Percentiles rank a stretch among this genome's conserved stretches.
Evolutionary conservation across 23 tunicate genomes (phyloP).

Genomic region (Ciona savignyi): DNA sequence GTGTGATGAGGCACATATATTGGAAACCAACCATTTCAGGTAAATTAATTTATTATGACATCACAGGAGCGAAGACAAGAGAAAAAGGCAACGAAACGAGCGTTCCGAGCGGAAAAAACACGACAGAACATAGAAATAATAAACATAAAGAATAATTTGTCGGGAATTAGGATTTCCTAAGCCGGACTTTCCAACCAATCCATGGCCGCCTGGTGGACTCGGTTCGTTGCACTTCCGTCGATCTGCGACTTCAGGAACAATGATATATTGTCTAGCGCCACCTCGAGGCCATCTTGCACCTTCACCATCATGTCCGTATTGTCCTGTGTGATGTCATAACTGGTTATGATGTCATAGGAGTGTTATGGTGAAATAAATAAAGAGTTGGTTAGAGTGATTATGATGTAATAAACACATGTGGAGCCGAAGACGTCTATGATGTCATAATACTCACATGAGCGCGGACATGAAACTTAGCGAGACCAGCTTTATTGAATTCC

Average conservation of each 20-base stretch:
- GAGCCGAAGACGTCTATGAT: background rate
- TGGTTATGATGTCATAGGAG: background rate
- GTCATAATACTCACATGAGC: conserved; percentile 35
- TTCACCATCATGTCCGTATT: conserved; percentile 66
- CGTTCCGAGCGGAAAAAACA: conserved; percentile 50
- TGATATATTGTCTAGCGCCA: conserved; percentile 60
- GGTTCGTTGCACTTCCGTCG: conserved; percentile 60
- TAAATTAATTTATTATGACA: background rate
- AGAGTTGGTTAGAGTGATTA: conserved; percentile 52
- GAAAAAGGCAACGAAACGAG: conserved; percentile 76
- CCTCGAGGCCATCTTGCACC: conserved; percentile 65
- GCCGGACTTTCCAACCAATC: conserved; percentile 20
- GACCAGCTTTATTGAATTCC: conserved; percentile 76
- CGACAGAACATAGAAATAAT: conserved; percentile 51
- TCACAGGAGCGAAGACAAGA: conserved; percentile 63
- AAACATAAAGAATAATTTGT: conserved; percentile 47
- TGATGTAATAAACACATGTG: too few relatives aligned
- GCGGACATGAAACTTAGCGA: conserved; percentile 38
- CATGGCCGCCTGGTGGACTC: conserved; percentile 82
- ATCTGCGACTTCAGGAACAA: conserved; percentile 57
- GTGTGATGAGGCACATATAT: background rate
- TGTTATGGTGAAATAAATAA: background rate
- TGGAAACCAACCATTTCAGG: background rate
- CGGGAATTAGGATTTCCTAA: conserved; percentile 55
- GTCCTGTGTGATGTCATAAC: conserved; percentile 16